Conservation (phyloP, 2,888 invertebrate species). For the Seira ritae region DNA sequence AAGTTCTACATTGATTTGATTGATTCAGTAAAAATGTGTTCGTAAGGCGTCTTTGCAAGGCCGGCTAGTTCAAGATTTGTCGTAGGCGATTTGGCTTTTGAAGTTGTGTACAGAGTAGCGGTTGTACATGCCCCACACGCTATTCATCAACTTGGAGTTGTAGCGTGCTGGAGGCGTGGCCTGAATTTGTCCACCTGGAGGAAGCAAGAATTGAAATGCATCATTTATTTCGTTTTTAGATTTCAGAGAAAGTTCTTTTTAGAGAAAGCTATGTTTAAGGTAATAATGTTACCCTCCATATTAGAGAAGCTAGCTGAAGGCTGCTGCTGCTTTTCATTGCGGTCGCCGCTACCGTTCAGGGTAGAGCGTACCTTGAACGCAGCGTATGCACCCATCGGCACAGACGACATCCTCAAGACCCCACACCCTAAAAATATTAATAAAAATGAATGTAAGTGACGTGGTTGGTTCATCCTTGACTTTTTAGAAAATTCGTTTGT, state of each 20-base stretch:
- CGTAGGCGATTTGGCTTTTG: conserved; percentile 78
- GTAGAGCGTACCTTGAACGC: conserved; percentile 83
- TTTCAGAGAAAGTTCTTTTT: no score
- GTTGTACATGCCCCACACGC: conserved; percentile 94
- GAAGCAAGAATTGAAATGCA: neutral
- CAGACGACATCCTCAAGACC: conserved; percentile 80
- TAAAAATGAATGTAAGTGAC: no score
- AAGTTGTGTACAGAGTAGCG: conserved; percentile 92
- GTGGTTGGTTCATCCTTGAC: no score
- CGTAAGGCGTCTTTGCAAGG: no score
- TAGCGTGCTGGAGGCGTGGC: conserved; percentile 81
- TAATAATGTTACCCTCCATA: conserved; percentile 31
- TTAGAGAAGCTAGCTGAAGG: conserved; percentile 40
- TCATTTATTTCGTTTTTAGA: no score
- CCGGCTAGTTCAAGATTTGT: conserved; percentile 62
- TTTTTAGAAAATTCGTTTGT: no score
- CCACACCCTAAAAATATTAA: conserved; percentile 52
- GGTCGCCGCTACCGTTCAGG: conserved; percentile 64
- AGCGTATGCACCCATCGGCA: conserved; percentile 86
- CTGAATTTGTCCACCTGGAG: conserved; percentile 31
- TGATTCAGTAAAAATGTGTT: no score
- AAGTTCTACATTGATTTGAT: no score
- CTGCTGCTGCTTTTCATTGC: conserved; percentile 39
- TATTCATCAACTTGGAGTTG: conserved; percentile 91
- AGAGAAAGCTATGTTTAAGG: no score